phyloP scores from a whole-genome alignment of 2,888 invertebrate species.

The Chaetoderma sp. region DNA sequence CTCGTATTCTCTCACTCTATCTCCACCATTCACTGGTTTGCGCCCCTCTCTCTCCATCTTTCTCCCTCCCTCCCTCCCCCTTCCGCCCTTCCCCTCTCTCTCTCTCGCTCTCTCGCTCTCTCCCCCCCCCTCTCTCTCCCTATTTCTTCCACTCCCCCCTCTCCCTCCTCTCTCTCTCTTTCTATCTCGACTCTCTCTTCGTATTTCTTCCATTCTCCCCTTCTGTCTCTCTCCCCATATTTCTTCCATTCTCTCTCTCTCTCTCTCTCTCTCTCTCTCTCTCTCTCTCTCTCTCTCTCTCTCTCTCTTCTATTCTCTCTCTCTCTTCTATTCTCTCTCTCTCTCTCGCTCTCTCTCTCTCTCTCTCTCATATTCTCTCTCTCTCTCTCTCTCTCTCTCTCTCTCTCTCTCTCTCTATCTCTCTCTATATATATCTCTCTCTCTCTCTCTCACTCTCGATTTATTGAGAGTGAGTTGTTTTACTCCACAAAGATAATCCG shows the following conservation, averaged over 20 bases:
- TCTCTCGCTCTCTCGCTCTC: neutral
- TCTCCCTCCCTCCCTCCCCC: neutral
- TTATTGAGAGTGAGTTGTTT: too few relatives aligned
- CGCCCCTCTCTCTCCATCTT: too few relatives aligned
- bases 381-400: slow-evolving; percentile 8
- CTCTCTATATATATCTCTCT: too few relatives aligned
- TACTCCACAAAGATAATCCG: too few relatives aligned
- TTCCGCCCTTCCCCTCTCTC: neutral
- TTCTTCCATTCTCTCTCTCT: too few relatives aligned
- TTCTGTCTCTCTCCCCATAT: neutral
- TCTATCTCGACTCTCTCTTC: neutral
- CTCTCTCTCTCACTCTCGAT: too few relatives aligned
- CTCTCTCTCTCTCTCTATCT: too few relatives aligned
- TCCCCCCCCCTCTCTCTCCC: neutral
- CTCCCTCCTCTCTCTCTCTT: neutral
- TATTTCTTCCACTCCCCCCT: neutral
- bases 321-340: too few relatives aligned
- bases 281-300: slow-evolving; percentile 1
- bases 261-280: neutral
- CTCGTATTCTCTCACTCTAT: neutral
- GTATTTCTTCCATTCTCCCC: neutral
- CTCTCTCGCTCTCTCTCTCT: too few relatives aligned
- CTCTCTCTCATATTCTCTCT: too few relatives aligned
- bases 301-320: too few relatives aligned
- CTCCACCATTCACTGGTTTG: neutral